phyloP scores from a whole-genome alignment of 2,113 vertebrate species.

The Anarrhichthys ocellatus region DNA sequence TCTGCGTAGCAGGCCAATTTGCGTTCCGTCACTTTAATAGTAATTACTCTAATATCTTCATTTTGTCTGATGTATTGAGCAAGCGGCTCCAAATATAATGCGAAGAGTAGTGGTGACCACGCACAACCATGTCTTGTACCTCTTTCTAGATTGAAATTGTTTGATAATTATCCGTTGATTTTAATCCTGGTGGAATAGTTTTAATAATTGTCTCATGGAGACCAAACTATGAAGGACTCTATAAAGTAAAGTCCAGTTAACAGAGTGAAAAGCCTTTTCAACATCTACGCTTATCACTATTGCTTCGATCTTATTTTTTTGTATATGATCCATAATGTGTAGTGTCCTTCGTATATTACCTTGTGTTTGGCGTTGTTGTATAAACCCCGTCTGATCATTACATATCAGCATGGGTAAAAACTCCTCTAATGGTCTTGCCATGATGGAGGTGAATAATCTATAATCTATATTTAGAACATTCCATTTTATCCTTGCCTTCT shows the following conservation, averaged over 20 bases:
- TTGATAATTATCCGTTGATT: too few relatives aligned
- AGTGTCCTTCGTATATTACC: neutral
- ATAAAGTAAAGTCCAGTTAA: neutral
- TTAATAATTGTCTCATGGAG: neutral
- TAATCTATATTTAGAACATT: neutral
- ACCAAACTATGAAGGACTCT: neutral
- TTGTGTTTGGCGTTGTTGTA: neutral
- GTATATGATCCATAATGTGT: neutral
- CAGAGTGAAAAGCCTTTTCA: neutral
- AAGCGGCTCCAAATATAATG: too few relatives aligned
- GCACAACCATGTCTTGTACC: too few relatives aligned
- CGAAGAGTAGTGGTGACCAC: too few relatives aligned
- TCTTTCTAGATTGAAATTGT: too few relatives aligned
- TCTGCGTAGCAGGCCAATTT: too few relatives aligned
- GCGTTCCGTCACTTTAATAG: too few relatives aligned
- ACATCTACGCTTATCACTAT: neutral
- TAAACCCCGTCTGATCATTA: neutral
- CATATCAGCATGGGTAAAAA: neutral
- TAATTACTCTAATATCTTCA: too few relatives aligned
- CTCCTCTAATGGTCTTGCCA: neutral
- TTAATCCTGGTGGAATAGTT: neutral
- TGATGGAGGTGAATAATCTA: neutral
- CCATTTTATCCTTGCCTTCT: slow-evolving; percentile 6
- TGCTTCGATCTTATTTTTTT: neutral
- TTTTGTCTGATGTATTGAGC: too few relatives aligned